phyloP scores from a whole-genome alignment of 2,888 invertebrate species.

The Apomyelois bistriatella region DNA sequence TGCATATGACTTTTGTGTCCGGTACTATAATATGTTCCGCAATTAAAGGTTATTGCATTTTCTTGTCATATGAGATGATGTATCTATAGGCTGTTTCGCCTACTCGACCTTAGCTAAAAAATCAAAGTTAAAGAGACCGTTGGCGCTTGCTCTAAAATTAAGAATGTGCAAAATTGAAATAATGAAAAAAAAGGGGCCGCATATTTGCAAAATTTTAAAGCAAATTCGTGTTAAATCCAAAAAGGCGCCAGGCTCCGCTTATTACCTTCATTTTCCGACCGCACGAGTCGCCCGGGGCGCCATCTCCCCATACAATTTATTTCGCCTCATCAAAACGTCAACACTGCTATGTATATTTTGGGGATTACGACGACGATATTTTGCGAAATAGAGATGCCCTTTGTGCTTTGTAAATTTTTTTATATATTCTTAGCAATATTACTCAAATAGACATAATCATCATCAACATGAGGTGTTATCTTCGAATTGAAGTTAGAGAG shows the following conservation, averaged over 20 bases:
- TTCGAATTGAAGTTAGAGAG: too few relatives aligned
- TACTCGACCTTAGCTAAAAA: too few relatives aligned
- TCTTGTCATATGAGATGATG: too few relatives aligned
- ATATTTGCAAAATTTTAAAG: not conserved
- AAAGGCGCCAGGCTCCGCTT: slow-evolving; percentile 36
- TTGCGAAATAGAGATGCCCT: not conserved
- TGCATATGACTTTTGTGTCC: too few relatives aligned
- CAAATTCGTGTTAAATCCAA: slow-evolving; percentile 9
- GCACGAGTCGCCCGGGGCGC: slow-evolving; percentile 60
- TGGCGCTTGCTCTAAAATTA: too few relatives aligned
- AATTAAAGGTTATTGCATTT: too few relatives aligned
- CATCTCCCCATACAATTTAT: slow-evolving; percentile 58
- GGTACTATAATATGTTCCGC: too few relatives aligned
- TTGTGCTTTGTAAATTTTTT: not conserved
- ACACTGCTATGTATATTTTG: slow-evolving; percentile 76
- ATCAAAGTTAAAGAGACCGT: too few relatives aligned
- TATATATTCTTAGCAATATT: too few relatives aligned
- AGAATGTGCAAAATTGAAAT: not conserved
- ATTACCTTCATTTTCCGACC: slow-evolving; percentile 73
- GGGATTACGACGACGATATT: slow-evolving; percentile 49
- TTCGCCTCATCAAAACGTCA: slow-evolving; percentile 77
- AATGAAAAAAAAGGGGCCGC: not conserved
- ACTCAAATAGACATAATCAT: too few relatives aligned
- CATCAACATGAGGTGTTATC: too few relatives aligned
- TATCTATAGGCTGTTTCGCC: too few relatives aligned